Evolutionary conservation across 1,140 invertebrate species (phyloP), one percentile per base, ranked within the genome.

Genomic region (Drosophila hydei): DNA sequence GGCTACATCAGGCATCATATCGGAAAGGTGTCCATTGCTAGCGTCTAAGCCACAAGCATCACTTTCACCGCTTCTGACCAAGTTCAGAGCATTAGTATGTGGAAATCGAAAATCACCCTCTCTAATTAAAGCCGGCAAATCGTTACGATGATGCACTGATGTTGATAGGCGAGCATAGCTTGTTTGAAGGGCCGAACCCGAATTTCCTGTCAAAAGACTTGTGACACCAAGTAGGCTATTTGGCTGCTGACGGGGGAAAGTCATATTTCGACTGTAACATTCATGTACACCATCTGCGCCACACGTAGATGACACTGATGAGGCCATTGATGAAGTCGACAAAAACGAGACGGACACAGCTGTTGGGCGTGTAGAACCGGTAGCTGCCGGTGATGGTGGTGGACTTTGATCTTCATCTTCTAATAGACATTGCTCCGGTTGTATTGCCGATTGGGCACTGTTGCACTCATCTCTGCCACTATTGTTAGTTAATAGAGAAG

Each of bases 1-100:
- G n/a, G 96, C 96, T 48, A 97, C 96, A 91, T 97, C 96, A 1
- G 96, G 96, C 95, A 97, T 96, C 77, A 96, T 94, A 71, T 96
- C 96, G 51, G 96, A 96, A 33, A 97, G 92, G 77, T 95, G 94
- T 23, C 94, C 94, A 54, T 95, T 92, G 42, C 70, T 91, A 16
- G 68, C 78, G 40, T 89, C 85, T 23, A 89, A 52, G 1, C 75
- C 78, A 69, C 74, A 75, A n/a, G 87, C 83, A 38, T 72, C 70
- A 18, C 64, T 61, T 54, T 89, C 77, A 19, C 75, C 55, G 16
- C 76, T 12, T 52, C 77, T 69, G n/a, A 88, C 74, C 9, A 89
- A 38, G 4, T 68, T 85, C 14, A 91, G 38, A 6, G 76, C 64
- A 58, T 84, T 87, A 27, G 74, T 73, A 43, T 79, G 84, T 0